Conservation (phyloP, 2,888 invertebrate genomes). For the Habroteleia sp. region DNA sequence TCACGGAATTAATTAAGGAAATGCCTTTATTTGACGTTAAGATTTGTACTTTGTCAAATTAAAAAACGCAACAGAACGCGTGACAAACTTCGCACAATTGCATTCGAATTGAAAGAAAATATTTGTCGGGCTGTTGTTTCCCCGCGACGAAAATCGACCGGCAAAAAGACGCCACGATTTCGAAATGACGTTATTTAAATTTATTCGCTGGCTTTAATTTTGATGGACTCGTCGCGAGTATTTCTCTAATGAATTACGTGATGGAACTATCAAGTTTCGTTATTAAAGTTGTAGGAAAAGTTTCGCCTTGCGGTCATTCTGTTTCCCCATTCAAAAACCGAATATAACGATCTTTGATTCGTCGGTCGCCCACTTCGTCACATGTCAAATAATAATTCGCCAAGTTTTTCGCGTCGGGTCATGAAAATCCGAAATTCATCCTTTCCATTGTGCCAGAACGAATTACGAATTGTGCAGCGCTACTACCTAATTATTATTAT, state of each 20-base stretch:
- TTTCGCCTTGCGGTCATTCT: not conserved
- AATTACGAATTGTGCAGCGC: too few relatives aligned
- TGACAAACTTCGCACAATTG: constrained; percentile 2
- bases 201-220: constrained; percentile 8
- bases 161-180: not conserved
- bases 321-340: not conserved
- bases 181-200: constrained; percentile 16
- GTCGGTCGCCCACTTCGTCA: too few relatives aligned
- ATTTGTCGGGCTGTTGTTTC: constrained; percentile 12
- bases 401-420: too few relatives aligned
- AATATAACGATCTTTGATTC: too few relatives aligned
- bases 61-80: constrained; percentile 15
- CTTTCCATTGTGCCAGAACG: too few relatives aligned
- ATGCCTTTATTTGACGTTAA: constrained; percentile 36
- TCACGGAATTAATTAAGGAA: constrained; percentile 35
- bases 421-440: too few relatives aligned
- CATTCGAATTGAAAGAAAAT: constrained; percentile 23
- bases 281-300: not conserved
- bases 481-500: too few relatives aligned
- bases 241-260: constrained; percentile 15
- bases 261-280: not conserved
- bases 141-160: constrained; percentile 2
- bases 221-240: constrained; percentile 1
- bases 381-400: too few relatives aligned
- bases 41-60: constrained; percentile 38